Base-by-base conservation (phyloP, 2,113 vertebrate genomes). In the Vimba vimba region DNA sequence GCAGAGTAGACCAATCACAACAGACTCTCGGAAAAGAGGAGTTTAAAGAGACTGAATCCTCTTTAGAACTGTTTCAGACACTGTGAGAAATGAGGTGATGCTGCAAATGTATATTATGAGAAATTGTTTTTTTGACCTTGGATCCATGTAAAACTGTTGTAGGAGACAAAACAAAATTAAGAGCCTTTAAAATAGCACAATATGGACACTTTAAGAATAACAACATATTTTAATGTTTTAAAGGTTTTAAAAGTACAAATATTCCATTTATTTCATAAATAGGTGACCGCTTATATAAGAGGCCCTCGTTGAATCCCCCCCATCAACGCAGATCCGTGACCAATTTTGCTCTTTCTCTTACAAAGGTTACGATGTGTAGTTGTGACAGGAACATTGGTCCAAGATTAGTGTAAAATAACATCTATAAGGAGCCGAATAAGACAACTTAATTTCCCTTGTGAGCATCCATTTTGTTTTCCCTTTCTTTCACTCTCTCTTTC, bases 371-470 rank as follows among this genome's bases (percentile, higher is more conserved):
- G 59, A 66, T 81, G 64, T 81, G 59, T 47, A 81, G 59, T 27
- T 80, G 13, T 81, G 79, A 66, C 59, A 66, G 27, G 23, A 60
- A 84, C 30, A 62, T 17, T 23, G 33, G 59, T 76, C 15, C 30
- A 30, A 59, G 76, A 79, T 77, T 60, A 69, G 36, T n/a, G 50
- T n/a, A 19, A 43, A 76, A 80, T 80, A 80, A 64, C 81, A 59
- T 82, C 57, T 36, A 62, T 36, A 50, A 80, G 23, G 11, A 76
- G 47, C 0, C 6, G 6, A 76, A 79, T 47, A 77, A 33, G 36
- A 75, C 77, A 80, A 50, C 64, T 89, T 86, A 87, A 88, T 89
- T 89, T 89, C 87, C 90, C 85, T 62, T 30, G 87, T 86, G 76
- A n/a, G 60, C 57, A 5, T 62, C 47, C 30, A 50, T 81, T 33